These are phyloP conservation scores for Remorina albescens DNA, from an alignment of 2,797 vertebrate genomes.

Conservation along the genomic window DNA sequence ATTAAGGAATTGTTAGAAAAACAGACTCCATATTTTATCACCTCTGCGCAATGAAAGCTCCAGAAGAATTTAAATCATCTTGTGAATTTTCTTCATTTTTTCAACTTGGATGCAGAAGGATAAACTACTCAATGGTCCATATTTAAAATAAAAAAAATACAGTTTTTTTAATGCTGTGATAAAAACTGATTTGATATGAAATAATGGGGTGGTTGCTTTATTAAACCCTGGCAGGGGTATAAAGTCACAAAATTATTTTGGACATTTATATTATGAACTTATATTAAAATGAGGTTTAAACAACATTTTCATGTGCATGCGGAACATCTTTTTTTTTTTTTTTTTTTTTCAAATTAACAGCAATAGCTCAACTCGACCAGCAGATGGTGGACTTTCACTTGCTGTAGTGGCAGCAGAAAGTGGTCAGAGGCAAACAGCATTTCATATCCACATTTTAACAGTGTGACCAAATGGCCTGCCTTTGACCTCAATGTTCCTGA, in stretches of 20 bases:
- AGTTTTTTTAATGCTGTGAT: background rate
- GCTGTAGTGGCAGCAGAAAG: background rate
- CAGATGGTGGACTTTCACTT: conserved; percentile 80
- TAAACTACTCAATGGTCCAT: background rate
- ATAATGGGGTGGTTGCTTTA: background rate
- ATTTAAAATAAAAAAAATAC: background rate
- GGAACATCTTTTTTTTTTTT: background rate
- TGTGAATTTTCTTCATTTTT: background rate
- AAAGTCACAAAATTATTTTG: background rate
- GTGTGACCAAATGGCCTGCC: background rate
- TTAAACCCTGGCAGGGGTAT: too few species aligned
- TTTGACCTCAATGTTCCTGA: background rate
- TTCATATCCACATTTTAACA: conserved; percentile 5
- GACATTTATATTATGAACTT: background rate
- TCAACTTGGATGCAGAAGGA: background rate
- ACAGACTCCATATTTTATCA: background rate
- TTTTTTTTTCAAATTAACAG: too few species aligned
- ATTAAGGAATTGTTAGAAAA: background rate
- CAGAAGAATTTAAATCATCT: too few species aligned
- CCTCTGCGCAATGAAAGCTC: background rate
- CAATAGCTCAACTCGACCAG: conserved; percentile 55
- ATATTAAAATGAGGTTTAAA: background rate
- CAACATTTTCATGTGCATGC: background rate
- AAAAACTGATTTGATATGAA: background rate
- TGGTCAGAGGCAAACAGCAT: background rate